phyloP scores from a whole-genome alignment of 2,888 invertebrate species.

The Apoda limacodes region DNA sequence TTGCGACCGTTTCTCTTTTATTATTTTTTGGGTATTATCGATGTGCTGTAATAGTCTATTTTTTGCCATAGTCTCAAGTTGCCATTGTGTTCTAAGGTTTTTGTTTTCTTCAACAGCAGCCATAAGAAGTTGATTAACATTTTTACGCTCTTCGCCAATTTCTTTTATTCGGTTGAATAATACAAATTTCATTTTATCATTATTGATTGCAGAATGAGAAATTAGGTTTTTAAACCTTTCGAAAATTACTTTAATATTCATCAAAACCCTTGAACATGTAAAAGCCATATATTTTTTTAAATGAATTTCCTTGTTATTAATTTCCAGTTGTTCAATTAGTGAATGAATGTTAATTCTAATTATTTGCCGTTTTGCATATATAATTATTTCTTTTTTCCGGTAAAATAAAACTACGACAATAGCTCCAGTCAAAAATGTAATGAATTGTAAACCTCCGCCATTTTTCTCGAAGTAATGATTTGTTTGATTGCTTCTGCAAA shows the following conservation, averaged over 20 bases:
- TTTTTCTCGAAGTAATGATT: conserved; percentile 12
- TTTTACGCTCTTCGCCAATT: conserved; percentile 37
- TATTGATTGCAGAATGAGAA: too few relatives aligned
- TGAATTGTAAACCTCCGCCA: conserved; percentile 25
- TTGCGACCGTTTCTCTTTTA: conserved; percentile 39
- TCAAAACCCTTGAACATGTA: too few relatives aligned
- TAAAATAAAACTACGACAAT: conserved; percentile 33
- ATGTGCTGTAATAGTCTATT: conserved; percentile 35
- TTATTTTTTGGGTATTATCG: conserved; percentile 36
- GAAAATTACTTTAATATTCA: too few relatives aligned
- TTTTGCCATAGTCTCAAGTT: conserved; percentile 41
- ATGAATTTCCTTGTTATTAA: too few relatives aligned
- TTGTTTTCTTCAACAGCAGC: conserved; percentile 47
- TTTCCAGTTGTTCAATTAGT: too few relatives aligned
- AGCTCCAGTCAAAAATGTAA: conserved; percentile 40
- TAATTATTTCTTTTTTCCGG: conserved; percentile 31
- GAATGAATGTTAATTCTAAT: too few relatives aligned
- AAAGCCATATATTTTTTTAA: too few relatives aligned
- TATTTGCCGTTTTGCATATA: conserved; percentile 25
- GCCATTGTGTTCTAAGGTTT: conserved; percentile 38
- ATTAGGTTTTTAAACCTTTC: too few relatives aligned
- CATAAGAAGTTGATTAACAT: conserved; percentile 35
- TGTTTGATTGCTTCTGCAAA: conserved; percentile 4
- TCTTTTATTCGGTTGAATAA: conserved; percentile 41
- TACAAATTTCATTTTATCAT: conserved; percentile 25